A percentile compares a stretch with the other conserved stretches of the same genome.
Conservation (phyloP, 1,140 invertebrate species). For the Pogonomyrmex californicus region DNA sequence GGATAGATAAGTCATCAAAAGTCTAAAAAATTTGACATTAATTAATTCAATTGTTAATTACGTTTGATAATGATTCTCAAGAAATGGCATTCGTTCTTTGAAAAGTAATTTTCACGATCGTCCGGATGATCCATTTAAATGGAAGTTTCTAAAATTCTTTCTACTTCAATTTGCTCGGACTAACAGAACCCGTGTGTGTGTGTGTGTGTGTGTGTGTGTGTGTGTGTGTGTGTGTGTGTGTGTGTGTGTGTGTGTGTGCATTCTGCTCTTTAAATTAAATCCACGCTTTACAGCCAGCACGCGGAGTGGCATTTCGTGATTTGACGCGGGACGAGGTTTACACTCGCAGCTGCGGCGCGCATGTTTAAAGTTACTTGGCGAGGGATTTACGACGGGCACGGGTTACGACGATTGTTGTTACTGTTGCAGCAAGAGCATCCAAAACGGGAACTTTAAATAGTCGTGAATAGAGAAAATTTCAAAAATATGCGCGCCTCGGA, state of each 20-base stretch:
- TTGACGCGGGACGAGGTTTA: slow-evolving; percentile 58
- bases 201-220: too few relatives aligned
- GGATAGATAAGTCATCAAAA: background rate
- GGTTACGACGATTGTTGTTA: slow-evolving; percentile 56
- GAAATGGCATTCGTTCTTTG: slow-evolving; percentile 31
- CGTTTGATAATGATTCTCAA: slow-evolving; percentile 62
- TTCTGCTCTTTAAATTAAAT: slow-evolving; percentile 66
- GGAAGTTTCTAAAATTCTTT: slow-evolving; percentile 48
- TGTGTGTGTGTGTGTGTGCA: background rate
- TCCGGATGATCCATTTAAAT: slow-evolving; percentile 70
- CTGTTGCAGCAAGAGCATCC: slow-evolving; percentile 49
- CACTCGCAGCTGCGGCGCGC: slow-evolving; percentile 61
- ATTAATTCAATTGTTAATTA: slow-evolving; percentile 50
- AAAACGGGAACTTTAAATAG: slow-evolving; percentile 47
- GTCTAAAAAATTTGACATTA: slow-evolving; percentile 1
- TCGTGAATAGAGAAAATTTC: slow-evolving; percentile 51
- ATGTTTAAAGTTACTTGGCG: slow-evolving; percentile 64
- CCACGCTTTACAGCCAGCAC: slow-evolving; percentile 55
- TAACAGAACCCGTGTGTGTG: slow-evolving; percentile 9
- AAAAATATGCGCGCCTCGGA: slow-evolving; percentile 38
- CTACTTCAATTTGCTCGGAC: slow-evolving; percentile 15
- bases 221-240: too few relatives aligned
- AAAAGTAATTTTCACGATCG: slow-evolving; percentile 55
- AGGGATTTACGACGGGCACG: slow-evolving; percentile 59
- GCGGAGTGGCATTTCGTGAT: slow-evolving; percentile 58